Evolutionary conservation across 2,113 vertebrate genomes (phyloP).

Genomic region (Halichoeres trimaculatus): DNA sequence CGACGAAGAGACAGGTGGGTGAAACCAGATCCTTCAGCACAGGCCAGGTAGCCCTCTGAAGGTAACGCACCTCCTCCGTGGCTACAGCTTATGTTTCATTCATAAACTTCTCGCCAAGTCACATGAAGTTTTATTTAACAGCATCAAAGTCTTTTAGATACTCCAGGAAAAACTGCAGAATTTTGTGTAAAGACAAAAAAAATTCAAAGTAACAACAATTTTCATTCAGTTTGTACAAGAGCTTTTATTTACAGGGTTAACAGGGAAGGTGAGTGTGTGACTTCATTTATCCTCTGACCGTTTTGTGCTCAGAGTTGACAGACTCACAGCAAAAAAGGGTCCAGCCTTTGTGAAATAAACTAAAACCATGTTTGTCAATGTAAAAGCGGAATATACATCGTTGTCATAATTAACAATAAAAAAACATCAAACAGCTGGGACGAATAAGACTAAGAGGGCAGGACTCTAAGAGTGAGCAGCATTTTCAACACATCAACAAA

Average conservation of each 20-base stretch:
- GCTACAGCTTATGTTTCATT: constrained; percentile 67
- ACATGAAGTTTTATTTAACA: constrained; percentile 17
- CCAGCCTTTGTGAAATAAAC: constrained; percentile 77
- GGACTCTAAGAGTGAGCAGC: constrained; percentile 68
- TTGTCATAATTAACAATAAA: constrained; percentile 60
- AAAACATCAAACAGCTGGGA: constrained; percentile 44
- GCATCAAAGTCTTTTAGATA: neutral
- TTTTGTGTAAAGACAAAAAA: neutral
- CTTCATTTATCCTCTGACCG: constrained; percentile 56
- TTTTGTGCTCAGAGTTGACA: constrained; percentile 62
- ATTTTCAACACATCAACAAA: constrained; percentile 65
- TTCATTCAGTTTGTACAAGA: constrained; percentile 61
- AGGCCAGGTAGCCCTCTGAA: constrained; percentile 26
- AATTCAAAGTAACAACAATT: constrained; percentile 25
- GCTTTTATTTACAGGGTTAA: constrained; percentile 83
- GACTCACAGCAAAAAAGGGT: constrained; percentile 71
- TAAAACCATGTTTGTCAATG: constrained; percentile 57
- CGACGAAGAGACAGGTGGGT: constrained; percentile 60
- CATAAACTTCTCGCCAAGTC: constrained; percentile 33
- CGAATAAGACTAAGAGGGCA: constrained; percentile 37
- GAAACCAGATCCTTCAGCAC: constrained; percentile 75
- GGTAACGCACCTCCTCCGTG: constrained; percentile 38
- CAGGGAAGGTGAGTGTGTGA: constrained; percentile 52
- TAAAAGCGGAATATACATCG: constrained; percentile 64
- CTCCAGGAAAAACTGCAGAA: neutral